phyloP scores from a whole-genome alignment of 2,888 invertebrate species.

The Bembecia ichneumoniformis region DNA sequence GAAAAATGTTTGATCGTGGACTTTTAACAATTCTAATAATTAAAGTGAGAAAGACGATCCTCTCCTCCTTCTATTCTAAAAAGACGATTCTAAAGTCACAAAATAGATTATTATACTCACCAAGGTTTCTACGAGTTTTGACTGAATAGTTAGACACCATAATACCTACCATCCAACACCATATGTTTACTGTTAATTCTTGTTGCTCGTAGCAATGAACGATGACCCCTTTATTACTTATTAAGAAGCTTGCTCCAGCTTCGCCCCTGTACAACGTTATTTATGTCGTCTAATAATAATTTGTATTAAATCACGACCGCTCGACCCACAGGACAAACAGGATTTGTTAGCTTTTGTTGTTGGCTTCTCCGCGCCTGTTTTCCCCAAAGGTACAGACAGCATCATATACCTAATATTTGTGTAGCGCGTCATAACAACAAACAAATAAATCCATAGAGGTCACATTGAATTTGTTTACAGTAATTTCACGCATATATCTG shows the following conservation, averaged over 20 bases:
- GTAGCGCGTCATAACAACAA: too few species aligned
- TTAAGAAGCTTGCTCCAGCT: constrained; percentile 56
- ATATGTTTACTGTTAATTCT: constrained; percentile 61
- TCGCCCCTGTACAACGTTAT: constrained; percentile 57
- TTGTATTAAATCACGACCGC: constrained; percentile 70
- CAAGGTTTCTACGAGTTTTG: too few species aligned
- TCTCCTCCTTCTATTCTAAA: too few species aligned
- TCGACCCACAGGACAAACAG: constrained; percentile 57
- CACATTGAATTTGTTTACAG: too few species aligned
- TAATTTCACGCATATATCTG: too few species aligned
- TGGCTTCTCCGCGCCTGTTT: constrained; percentile 24
- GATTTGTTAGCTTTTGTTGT: constrained; percentile 70
- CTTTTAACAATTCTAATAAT: too few species aligned
- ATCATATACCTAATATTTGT: constrained; percentile 22
- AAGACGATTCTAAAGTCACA: too few species aligned
- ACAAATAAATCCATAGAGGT: too few species aligned
- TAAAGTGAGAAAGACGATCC: too few species aligned
- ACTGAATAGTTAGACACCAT: too few species aligned
- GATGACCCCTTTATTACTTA: constrained; percentile 73
- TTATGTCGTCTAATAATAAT: constrained; percentile 72
- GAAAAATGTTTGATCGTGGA: too few species aligned
- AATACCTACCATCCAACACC: constrained; percentile 20
- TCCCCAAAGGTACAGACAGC: constrained; percentile 37
- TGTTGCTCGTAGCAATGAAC: constrained; percentile 41
- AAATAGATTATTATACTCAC: too few species aligned